Evolutionary conservation across 2,888 invertebrate genomes (phyloP), one percentile per base, ranked within the genome.

Genomic region (Hemicrepidius hirtus): DNA sequence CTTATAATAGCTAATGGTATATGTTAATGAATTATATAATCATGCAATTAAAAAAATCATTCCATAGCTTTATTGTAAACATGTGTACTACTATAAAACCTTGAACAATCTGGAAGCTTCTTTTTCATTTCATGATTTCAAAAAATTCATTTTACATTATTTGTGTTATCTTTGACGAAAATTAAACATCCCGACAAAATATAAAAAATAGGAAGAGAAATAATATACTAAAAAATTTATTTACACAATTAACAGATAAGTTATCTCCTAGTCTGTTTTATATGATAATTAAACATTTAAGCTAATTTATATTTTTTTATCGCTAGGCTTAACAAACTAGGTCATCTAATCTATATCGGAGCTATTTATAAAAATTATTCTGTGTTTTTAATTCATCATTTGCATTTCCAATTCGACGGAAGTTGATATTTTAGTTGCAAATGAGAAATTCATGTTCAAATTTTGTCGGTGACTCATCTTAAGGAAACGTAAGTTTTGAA

Each of bases 161-260:
- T n/a, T n/a, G 28, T 28, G 28, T 37, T 13, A 46, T 46, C 46
- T 4, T 16, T 46, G 46, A 46, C 46, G 46, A 18, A 46, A 9
- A 46, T 46, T n/a, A 53, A 53, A 24, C 13, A 53, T 28, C 9
- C n/a, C 9, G 28, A 53, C 16, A n/a, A 53, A 28, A 21, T 13
- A 12, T 6, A n/a, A 28, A 50, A 53, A 28, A 49, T 49, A 49
- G 49, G 49, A 53, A 28, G 53, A 53, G 28, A n/a, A 53, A 28
- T 7, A 53, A 53, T 32, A 53, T 6, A 53, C 53, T 13, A 28
- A 24, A 28, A 53, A 53, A 32, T 28, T 28, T 53, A 28, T 28
- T 53, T 53, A 53, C 28, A 53, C 53, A 53, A 28, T 53, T 53
- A 53, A 28, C 53, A 32, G 53, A 53, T 53, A 53, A 28, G 53